These are phyloP conservation scores for Lepidocyrtinus sp. DNA, from an alignment of 2,888 invertebrate genomes.

Conservation along the genomic window DNA sequence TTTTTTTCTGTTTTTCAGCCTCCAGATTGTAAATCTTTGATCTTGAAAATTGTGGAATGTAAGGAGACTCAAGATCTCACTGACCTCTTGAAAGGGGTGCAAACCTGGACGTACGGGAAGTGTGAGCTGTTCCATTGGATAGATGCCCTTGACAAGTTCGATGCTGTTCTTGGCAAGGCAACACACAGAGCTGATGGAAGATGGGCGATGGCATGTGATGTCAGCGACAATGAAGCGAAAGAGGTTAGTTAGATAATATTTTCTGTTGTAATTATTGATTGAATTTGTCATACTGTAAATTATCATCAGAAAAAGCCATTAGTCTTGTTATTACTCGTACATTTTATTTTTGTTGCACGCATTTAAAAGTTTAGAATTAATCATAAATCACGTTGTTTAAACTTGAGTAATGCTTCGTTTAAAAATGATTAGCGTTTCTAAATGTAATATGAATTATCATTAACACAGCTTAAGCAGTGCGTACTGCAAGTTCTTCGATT, in stretches of 20 bases:
- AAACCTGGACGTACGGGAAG: constrained; percentile 89
- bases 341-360: too few species aligned
- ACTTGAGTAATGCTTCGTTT: neutral
- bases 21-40: constrained; percentile 83
- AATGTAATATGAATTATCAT: neutral
- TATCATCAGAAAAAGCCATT: too few species aligned
- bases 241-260: constrained; percentile 72
- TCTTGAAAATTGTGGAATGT: constrained; percentile 81
- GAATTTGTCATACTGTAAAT: too few species aligned
- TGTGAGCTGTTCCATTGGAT: constrained; percentile 91
- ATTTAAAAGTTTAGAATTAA: too few species aligned
- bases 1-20: constrained; percentile 73
- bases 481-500: constrained; percentile 84
- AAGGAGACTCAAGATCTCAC: constrained; percentile 74
- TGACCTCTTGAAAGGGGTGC: constrained; percentile 82
- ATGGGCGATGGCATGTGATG: constrained; percentile 84
- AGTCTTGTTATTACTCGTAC: too few species aligned
- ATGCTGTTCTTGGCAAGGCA: constrained; percentile 83
- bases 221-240: constrained; percentile 75
- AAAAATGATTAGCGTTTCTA: neutral
- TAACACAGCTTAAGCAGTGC: constrained; percentile 79
- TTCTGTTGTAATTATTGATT: too few species aligned
- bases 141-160: constrained; percentile 84
- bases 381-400: too few species aligned
- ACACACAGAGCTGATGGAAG: constrained; percentile 78